Conservation (phyloP, 92 coral and sea anemone species). For the Palythoa grandis region DNA sequence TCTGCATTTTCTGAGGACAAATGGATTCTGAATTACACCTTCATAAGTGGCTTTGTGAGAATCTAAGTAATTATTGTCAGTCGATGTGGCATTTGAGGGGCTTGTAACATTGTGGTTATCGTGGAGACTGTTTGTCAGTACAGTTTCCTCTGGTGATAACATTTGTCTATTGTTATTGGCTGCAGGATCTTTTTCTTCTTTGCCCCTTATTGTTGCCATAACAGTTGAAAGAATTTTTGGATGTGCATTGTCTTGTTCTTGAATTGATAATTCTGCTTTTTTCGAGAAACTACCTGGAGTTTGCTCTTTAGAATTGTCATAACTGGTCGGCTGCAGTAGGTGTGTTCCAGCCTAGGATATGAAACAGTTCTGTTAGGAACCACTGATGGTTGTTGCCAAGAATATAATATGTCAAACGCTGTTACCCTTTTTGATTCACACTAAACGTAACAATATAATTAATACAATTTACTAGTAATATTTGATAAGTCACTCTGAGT, state of each 20-base stretch:
- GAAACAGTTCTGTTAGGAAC: not conserved
- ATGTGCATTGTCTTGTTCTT: constrained; percentile 1
- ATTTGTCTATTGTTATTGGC: not conserved
- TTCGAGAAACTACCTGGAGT: not conserved
- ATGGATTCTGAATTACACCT: not conserved
- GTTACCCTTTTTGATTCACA: too few species aligned
- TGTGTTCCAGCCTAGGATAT: not conserved
- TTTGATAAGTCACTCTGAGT: too few species aligned
- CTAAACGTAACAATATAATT: too few species aligned
- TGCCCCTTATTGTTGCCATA: constrained; percentile 3
- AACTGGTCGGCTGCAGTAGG: not conserved
- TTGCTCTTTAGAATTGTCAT: not conserved
- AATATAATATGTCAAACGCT: too few species aligned
- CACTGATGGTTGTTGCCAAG: too few species aligned
- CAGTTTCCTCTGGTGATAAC: not conserved
- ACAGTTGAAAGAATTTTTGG: constrained; percentile 29
- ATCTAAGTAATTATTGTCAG: not conserved
- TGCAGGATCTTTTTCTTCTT: not conserved
- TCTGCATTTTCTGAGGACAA: constrained; percentile 20
- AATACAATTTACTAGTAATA: too few species aligned
- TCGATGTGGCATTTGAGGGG: not conserved
- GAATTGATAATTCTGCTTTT: not conserved
- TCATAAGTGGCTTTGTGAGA: not conserved
- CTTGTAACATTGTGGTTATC: not conserved
- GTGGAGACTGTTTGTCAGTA: not conserved